Percentiles rank a stretch among this genome's conserved stretches.
Evolutionary conservation across 2,888 invertebrate species (phyloP).

Genomic region (Pollenia amentaria): DNA sequence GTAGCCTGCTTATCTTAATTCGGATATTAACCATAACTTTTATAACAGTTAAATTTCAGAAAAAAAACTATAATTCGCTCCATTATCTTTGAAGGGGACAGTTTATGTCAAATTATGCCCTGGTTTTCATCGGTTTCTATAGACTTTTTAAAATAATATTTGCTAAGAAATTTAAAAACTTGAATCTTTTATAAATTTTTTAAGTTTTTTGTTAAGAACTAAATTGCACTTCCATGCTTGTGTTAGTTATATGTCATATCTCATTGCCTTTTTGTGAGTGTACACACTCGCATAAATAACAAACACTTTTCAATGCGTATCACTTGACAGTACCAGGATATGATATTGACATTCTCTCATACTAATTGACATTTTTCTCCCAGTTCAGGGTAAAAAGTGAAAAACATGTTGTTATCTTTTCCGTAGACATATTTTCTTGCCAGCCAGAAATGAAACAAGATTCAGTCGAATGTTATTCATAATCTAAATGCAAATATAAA

Average conservation of each 20-base stretch:
- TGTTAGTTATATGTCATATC: not conserved
- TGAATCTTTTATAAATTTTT: too few species aligned
- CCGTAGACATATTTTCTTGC: slow-evolving; percentile 20
- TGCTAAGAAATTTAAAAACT: too few species aligned
- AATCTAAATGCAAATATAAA: not conserved
- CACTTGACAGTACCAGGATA: slow-evolving; percentile 27
- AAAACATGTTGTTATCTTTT: slow-evolving; percentile 17
- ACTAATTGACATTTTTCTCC: slow-evolving; percentile 59
- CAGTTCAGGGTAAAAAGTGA: slow-evolving; percentile 10
- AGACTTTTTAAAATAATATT: too few species aligned
- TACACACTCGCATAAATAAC: not conserved
- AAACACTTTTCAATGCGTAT: not conserved
- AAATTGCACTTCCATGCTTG: too few species aligned
- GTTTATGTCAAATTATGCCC: too few species aligned
- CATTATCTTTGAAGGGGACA: too few species aligned
- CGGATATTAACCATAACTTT: too few species aligned
- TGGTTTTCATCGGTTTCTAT: too few species aligned
- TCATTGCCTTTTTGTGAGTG: not conserved
- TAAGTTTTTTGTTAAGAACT: too few species aligned
- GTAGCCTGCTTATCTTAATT: too few species aligned
- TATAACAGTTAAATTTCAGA: too few species aligned
- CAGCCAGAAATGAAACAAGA: slow-evolving; percentile 6
- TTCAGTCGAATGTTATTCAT: slow-evolving; percentile 8
- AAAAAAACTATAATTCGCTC: too few species aligned
- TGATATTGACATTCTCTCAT: slow-evolving; percentile 30